These are phyloP conservation scores for Nicator chloris DNA, from an alignment of 2,113 vertebrate genomes.

Conservation along the genomic window DNA sequence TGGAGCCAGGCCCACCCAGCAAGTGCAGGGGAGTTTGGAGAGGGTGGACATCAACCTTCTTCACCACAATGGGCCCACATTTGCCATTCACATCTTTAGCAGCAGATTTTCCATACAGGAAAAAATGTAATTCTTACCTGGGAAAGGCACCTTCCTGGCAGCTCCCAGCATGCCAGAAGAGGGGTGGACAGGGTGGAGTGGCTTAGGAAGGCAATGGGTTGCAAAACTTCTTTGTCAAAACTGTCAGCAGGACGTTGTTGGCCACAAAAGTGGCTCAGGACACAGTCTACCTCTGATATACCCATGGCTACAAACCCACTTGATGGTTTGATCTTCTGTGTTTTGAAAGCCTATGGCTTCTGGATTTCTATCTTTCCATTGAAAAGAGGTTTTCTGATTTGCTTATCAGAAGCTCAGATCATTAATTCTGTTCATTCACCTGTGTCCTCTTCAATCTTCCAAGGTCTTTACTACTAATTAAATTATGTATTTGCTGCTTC, in stretches of 20 bases:
- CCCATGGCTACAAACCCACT: neutral
- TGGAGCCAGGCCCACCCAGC: neutral
- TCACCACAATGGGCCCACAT: fast-evolving
- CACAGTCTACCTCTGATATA: neutral
- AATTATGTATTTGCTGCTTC: neutral
- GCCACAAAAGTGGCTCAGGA: neutral
- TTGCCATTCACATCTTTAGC: neutral
- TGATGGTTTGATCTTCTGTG: neutral
- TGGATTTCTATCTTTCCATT: neutral
- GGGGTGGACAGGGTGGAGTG: fast-evolving
- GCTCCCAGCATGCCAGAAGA: neutral
- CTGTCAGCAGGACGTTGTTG: neutral
- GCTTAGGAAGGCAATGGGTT: neutral
- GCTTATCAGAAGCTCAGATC: neutral
- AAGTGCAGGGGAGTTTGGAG: neutral
- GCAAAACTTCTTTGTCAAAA: neutral
- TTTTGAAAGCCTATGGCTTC: neutral
- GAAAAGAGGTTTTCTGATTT: neutral
- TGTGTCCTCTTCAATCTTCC: neutral
- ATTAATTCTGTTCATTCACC: neutral
- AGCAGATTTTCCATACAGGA: neutral
- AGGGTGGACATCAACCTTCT: neutral
- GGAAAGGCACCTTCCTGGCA: neutral
- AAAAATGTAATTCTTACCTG: neutral
- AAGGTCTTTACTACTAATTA: neutral